Conservation (phyloP, 2,113 vertebrate genomes). For the Plecotus auritus region DNA sequence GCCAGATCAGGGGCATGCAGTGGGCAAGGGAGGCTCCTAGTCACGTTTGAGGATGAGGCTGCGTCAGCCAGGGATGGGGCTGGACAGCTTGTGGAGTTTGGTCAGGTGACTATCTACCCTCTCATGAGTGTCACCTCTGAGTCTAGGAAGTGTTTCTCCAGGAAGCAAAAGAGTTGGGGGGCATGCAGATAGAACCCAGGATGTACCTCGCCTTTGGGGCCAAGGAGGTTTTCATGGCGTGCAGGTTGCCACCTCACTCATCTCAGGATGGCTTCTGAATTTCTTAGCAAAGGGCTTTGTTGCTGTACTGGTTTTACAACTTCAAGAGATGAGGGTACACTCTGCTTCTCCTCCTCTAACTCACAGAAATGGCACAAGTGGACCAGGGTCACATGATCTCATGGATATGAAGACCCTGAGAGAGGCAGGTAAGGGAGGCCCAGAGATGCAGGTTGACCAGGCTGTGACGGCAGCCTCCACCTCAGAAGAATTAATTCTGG, state of each 20-base stretch:
- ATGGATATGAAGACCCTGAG: background rate
- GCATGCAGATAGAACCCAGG: background rate
- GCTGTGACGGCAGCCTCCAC: rapidly evolving
- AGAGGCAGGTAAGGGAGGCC: background rate
- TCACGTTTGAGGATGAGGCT: background rate
- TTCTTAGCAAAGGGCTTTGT: background rate
- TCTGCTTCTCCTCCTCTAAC: background rate
- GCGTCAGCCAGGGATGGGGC: rapidly evolving
- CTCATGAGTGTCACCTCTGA: background rate
- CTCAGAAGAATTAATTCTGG: background rate
- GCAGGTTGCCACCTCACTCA: background rate
- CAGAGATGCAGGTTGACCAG: background rate
- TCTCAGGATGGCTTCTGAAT: no score
- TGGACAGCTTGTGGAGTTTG: rapidly evolving
- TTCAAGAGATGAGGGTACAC: background rate
- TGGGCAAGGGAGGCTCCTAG: no score
- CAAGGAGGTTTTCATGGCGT: rapidly evolving
- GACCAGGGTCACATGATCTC: rapidly evolving
- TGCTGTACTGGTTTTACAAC: rapidly evolving
- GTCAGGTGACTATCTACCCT: background rate
- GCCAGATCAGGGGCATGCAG: background rate
- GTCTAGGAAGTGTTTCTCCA: background rate
- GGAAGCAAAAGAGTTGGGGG: background rate
- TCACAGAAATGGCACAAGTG: rapidly evolving
- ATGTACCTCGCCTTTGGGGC: background rate